These are phyloP conservation scores for Elysia chlorotica DNA, from an alignment of 1,140 invertebrate genomes.

Conservation along the genomic window DNA sequence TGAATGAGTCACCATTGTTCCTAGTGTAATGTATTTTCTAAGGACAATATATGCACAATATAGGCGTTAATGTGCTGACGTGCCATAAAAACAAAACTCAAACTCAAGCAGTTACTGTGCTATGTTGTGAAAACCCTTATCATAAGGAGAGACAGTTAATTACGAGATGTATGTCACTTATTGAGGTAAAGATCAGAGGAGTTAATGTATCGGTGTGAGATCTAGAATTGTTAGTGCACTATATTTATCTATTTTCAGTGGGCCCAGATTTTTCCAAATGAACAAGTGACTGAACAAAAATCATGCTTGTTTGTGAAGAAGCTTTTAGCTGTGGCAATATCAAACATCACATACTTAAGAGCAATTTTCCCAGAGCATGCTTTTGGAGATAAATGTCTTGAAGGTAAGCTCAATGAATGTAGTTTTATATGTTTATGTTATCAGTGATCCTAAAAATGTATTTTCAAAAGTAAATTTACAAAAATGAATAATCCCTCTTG, in stretches of 20 bases:
- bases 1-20: no score
- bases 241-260: slow-evolving; percentile 55
- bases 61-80: no score
- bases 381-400: slow-evolving; percentile 59
- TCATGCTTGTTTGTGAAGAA: slow-evolving; percentile 63
- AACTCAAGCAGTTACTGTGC: no score
- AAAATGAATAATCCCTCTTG: neutral
- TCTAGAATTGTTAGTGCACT: no score
- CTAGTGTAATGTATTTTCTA: no score
- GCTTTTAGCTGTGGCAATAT: slow-evolving; percentile 62
- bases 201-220: no score
- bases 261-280: slow-evolving; percentile 59
- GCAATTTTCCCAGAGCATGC: slow-evolving; percentile 63
- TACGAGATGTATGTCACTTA: no score
- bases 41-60: no score
- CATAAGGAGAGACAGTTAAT: no score
- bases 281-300: slow-evolving; percentile 56
- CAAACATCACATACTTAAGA: slow-evolving; percentile 62
- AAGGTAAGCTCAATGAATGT: slow-evolving; percentile 46
- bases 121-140: no score
- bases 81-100: no score
- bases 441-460: neutral
- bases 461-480: neutral
- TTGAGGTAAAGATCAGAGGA: no score
- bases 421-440: neutral